Base-by-base conservation (phyloP, 2,888 invertebrate species). In the Pammene aurita region DNA sequence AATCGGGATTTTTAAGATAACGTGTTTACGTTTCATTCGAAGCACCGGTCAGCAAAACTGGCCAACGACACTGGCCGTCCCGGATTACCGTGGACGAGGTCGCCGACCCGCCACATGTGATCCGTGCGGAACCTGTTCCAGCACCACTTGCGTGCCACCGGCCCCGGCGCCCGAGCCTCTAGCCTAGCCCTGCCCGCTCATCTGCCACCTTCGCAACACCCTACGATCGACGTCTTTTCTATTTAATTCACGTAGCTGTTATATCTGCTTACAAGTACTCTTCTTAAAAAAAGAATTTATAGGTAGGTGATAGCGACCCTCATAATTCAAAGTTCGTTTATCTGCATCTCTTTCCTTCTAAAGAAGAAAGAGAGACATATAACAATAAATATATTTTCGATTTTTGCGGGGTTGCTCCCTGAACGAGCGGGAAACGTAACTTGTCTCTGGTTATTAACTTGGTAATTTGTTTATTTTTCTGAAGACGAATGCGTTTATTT, bases 41-140 rank as follows among this genome's bases (percentile, higher is more conserved):
- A 67, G 56, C 50, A 62, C 34, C 14, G 61, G 64, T 62, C 44
- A 62, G 67, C 67, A 64, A 68, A 64, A 65, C 65, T 54, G 63
- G 58, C 54, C 69, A 65, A 48, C 60, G 64, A 69, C 64, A 56
- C 38, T 60, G 58, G 52, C 60, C 55, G 54, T 69, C 80, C 82
- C 82, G 81, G 87, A 88, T 84, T 83, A 85, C 83, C 82, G 86
- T 82, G 81, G 81, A 79, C 77, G 79, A 80, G 91, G 88, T 91
- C 89, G 82, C 72, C 79, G 89, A 89, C 87, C 90, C 81, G 75
- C 75, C 87, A 89, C 88, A 88, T 89, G 88, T 89, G 88, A 85
- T 88, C 86, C 80, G 82, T 80, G 81, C 83, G 79, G 84, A 84
- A 88, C 91, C 90, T 87, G 90, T 91, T 91, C 88, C 84, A 80